These are phyloP conservation scores for Vanessa cardui DNA, from an alignment of 2,888 invertebrate genomes.

Conservation along the genomic window DNA sequence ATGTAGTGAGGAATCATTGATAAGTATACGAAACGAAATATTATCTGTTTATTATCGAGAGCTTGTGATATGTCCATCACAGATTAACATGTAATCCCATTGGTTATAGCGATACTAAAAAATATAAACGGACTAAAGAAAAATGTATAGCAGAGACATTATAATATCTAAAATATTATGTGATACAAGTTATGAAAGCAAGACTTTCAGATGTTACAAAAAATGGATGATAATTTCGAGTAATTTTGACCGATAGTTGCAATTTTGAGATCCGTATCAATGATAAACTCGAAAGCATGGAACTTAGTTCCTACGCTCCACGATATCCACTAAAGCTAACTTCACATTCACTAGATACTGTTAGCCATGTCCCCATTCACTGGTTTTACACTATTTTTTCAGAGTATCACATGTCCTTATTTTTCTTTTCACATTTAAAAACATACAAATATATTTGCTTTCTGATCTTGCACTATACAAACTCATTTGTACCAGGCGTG, in stretches of 20 bases:
- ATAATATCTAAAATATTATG: slow-evolving; percentile 45
- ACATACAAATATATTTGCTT: slow-evolving; percentile 77
- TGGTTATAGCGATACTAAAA: slow-evolving; percentile 57
- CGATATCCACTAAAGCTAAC: slow-evolving; percentile 64
- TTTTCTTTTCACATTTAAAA: slow-evolving; percentile 79
- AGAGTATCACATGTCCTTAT: slow-evolving; percentile 78
- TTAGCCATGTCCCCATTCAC: slow-evolving; percentile 69
- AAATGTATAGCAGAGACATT: slow-evolving; percentile 55
- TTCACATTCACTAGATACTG: slow-evolving; percentile 64
- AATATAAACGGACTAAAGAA: slow-evolving; percentile 33
- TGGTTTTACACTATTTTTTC: slow-evolving; percentile 65
- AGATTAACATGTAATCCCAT: slow-evolving; percentile 38
- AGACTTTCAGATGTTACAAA: slow-evolving; percentile 33
- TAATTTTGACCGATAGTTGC: slow-evolving; percentile 33
- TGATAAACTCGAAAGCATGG: slow-evolving; percentile 57
- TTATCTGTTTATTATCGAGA: slow-evolving; percentile 15
- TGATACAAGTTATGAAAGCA: slow-evolving; percentile 48
- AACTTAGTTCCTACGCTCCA: slow-evolving; percentile 66
- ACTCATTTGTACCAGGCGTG: slow-evolving; percentile 90
- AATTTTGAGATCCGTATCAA: slow-evolving; percentile 68
- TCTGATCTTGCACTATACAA: slow-evolving; percentile 85
- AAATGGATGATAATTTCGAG: slow-evolving; percentile 27
- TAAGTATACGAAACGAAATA: slow-evolving; percentile 10
- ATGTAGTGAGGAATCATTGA: neutral
- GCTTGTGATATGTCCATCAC: slow-evolving; percentile 23